Evolutionary conservation across 1,140 invertebrate species (phyloP).

Genomic region (Neodiprion virginianus): DNA sequence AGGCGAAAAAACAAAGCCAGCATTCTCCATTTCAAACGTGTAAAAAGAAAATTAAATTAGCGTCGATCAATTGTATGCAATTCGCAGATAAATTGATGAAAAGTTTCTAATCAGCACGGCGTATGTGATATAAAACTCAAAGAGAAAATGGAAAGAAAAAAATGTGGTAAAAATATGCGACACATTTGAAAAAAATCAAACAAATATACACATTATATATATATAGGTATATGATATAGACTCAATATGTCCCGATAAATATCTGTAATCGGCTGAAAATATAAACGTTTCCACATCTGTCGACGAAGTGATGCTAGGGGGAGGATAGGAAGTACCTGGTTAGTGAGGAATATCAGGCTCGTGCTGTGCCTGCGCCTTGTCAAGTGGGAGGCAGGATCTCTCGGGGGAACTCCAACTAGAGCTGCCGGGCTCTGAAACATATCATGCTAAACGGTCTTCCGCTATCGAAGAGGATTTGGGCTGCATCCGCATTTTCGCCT

Average conservation of each 20-base stretch:
- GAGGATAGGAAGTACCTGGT: conserved; percentile 64
- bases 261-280: background rate
- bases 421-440: conserved; percentile 66
- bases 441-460: conserved; percentile 56
- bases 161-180: background rate
- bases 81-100: background rate
- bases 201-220: background rate
- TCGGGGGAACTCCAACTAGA: conserved; percentile 55
- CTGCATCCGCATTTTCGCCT: background rate
- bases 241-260: background rate
- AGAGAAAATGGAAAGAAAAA: background rate
- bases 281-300: background rate
- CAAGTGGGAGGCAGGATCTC: conserved; percentile 66
- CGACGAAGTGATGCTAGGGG: background rate
- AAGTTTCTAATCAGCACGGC: too few species aligned
- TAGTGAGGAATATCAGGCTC: conserved; percentile 66
- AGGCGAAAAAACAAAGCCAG: background rate
- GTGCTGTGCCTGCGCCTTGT: conserved; percentile 76
- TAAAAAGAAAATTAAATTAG: background rate
- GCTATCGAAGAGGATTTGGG: conserved; percentile 14
- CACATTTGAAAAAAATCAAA: background rate
- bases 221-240: background rate
- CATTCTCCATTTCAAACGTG: background rate
- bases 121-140: too few species aligned
- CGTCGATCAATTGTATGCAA: background rate